Base-by-base conservation (phyloP, 2,888 invertebrate genomes). In the Phyllotreta cruciferae region DNA sequence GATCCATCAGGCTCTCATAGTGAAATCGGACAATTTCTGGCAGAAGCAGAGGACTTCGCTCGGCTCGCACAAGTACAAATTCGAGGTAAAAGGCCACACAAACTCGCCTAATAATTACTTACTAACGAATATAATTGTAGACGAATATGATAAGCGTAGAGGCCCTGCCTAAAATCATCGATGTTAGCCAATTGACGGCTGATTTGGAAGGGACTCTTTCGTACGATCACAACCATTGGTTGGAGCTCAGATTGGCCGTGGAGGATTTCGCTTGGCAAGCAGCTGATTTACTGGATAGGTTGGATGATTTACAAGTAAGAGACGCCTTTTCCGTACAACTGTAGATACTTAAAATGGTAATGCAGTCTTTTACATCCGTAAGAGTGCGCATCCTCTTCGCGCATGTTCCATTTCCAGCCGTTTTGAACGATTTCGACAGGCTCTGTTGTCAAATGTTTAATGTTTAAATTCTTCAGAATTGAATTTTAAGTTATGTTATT, bases 11-110 rank as follows among this genome's bases (percentile, higher is more conserved):
- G 97, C 96, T 73, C 93, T 94, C 79, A 96, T 99, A 80, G 96
- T 98, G 75, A 98, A 98, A 84, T 97, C 98, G 72, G 98, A 99
- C 80, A 98, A 97, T 82, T 98, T 99, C 85, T 98, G 98, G 98
- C 98, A 98, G 83, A 98, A 98, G 83, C 98, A 98, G 83, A 91
- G 97, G 80, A 96, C 97, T 74, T 96, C 95, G 71, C 88, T 98
- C 78, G 96, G 96, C 78, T 94, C 95, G 83, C 94, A 96, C 83
- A 98, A 98, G 86, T 98, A 97, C 86, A 97, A 96, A 85, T 98
- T 98, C 85, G 98, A 98, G 89, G 95, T 95, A 82, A 83, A 82
- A n/a, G n/a, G 68, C 10, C 42, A 50, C 50, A 38, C n/a, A 14
- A 54, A 53, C 44, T 4, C 7, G 7, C 11, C 7, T 44, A 14